phyloP scores from a whole-genome alignment of 2,888 invertebrate species.

The Agrochola lota region DNA sequence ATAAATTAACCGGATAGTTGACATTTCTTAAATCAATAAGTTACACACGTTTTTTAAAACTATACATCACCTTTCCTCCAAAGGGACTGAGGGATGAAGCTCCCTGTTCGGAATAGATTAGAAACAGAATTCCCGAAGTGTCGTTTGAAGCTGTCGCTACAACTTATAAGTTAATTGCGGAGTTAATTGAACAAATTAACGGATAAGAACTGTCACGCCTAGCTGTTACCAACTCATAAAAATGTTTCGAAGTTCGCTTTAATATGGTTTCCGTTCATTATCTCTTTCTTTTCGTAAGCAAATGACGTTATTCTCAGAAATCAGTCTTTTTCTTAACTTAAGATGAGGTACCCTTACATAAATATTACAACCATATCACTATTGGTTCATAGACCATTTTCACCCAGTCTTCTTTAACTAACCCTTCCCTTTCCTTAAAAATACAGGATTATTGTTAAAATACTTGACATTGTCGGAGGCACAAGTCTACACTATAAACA shows the following conservation, averaged over 20 bases:
- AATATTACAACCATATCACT: too few species aligned
- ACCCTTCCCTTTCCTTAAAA: too few species aligned
- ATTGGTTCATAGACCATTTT: too few species aligned
- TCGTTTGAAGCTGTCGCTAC: conserved; percentile 3
- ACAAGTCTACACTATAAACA: background rate
- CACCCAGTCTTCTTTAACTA: too few species aligned
- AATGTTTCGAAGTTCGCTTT: background rate
- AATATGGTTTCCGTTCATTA: background rate
- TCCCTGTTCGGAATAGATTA: conserved; percentile 18
- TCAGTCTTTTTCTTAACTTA: too few species aligned
- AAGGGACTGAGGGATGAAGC: background rate
- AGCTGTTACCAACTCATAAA: background rate
- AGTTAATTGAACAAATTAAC: conserved; percentile 34
- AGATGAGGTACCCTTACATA: too few species aligned
- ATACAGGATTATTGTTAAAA: too few species aligned
- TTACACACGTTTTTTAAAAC: background rate
- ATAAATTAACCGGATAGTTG: background rate
- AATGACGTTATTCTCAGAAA: background rate
- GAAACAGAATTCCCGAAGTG: conserved; percentile 8
- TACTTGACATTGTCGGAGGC: background rate
- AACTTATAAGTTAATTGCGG: conserved; percentile 45
- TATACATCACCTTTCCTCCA: background rate
- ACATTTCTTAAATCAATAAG: background rate
- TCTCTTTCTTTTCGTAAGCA: background rate
- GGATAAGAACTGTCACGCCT: conserved; percentile 9